Evolutionary conservation across 2,113 vertebrate genomes (phyloP).

Genomic region (Verasper variegatus): DNA sequence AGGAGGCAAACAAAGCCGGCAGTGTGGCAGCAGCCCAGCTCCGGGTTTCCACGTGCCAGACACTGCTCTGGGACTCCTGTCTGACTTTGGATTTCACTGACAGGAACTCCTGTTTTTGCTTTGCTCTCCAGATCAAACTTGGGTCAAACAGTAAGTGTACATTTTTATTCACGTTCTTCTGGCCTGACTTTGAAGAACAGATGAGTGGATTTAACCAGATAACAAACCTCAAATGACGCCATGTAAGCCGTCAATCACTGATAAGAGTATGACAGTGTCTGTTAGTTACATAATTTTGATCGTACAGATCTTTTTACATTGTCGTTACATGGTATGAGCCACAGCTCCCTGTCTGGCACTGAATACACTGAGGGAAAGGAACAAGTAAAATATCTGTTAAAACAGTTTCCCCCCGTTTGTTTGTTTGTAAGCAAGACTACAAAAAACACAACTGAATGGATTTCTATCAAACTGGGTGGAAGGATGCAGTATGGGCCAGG

Average conservation of each 20-base stretch:
- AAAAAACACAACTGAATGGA: too few species aligned
- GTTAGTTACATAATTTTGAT: constrained; percentile 3
- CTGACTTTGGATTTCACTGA: constrained; percentile 42
- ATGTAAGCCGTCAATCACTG: constrained; percentile 29
- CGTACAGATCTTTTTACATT: neutral
- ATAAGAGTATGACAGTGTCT: neutral
- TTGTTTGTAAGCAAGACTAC: too few species aligned
- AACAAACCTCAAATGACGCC: neutral
- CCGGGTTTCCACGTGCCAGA: constrained; percentile 55
- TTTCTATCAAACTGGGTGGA: too few species aligned
- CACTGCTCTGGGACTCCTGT: constrained; percentile 48
- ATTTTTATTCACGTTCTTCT: constrained; percentile 44
- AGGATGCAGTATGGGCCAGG: too few species aligned
- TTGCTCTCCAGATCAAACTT: constrained; percentile 38
- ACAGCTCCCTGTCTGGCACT: neutral
- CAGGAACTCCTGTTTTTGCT: constrained; percentile 54
- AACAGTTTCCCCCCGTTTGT: neutral
- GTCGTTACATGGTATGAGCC: neutral
- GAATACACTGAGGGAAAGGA: neutral
- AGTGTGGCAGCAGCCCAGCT: constrained; percentile 67
- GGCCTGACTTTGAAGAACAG: constrained; percentile 18
- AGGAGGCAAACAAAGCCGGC: constrained; percentile 75
- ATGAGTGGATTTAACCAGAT: constrained; percentile 31
- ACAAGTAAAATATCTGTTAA: neutral
- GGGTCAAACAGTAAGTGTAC: constrained; percentile 35